phyloP scores from a whole-genome alignment of 1,140 invertebrate species.

The Drosophila leontia region DNA sequence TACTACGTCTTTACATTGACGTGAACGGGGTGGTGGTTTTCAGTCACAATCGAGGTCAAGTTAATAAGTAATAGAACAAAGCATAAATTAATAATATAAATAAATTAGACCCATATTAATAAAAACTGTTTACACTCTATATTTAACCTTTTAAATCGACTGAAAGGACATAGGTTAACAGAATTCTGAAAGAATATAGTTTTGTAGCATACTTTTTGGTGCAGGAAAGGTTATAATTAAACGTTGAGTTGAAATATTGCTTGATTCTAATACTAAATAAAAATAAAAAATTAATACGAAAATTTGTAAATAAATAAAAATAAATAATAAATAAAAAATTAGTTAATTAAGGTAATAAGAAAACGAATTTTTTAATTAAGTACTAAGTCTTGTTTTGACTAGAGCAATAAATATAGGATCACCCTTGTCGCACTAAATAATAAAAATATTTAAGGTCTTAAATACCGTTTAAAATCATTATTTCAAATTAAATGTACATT shows the following conservation, averaged over 20 bases:
- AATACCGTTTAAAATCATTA: neutral
- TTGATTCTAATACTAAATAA: neutral
- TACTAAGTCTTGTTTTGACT: too few species aligned
- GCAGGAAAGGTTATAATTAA: neutral
- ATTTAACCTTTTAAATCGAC: neutral
- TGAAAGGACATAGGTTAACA: neutral
- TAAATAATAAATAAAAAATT: too few species aligned
- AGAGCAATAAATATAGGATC: too few species aligned
- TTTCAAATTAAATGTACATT: too few species aligned
- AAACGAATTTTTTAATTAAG: neutral
- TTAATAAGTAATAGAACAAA: too few species aligned
- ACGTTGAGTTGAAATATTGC: fast-evolving
- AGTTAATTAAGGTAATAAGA: neutral
- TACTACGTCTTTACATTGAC: slow-evolving; percentile 78
- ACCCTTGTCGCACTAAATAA: too few species aligned
- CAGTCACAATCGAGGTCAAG: slow-evolving; percentile 5
- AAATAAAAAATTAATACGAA: too few species aligned
- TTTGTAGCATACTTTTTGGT: neutral
- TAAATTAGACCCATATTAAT: neutral
- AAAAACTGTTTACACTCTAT: neutral
- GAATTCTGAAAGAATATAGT: neutral
- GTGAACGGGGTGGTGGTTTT: slow-evolving; percentile 6
- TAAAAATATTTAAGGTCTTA: too few species aligned
- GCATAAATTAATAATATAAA: neutral
- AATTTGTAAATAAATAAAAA: neutral